Base-by-base conservation (phyloP, 2,113 vertebrate genomes). In the Melozone crissalis region DNA sequence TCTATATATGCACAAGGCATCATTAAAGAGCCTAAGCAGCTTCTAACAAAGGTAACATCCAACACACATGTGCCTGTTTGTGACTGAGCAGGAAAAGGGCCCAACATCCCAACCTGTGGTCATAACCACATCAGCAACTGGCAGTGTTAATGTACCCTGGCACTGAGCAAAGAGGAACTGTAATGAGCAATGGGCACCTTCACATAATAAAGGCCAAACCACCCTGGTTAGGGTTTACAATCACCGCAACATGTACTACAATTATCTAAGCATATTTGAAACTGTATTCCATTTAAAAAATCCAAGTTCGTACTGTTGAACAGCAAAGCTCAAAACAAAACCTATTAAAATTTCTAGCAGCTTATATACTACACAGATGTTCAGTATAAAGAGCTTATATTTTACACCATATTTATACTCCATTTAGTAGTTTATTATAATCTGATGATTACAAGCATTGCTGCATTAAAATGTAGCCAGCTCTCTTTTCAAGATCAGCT, bases 61-160 rank as follows among this genome's bases (percentile, higher is more conserved):
- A 1, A 54, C 11, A 69, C 23, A 88, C 80, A 91, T 55, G 54
- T 84, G 49, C 35, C 23, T 86, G 30, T 51, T 17, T 91, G 73
- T 54, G 91, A 69, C 66, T 31, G 44, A 95, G 61, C 80, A 92
- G 54, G 49, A 87, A 92, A 49, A 94, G 17, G 37, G 81, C 49
- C 44, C 2, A 6, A 57, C 46, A 79, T 71, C 73, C 51, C 46
- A 51, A 7, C 2, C 7, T 75, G 31, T 68, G 26, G 31, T 68
- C 90, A 93, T 54, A 89, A 88, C 73, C 65, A 67, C 90, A 85
- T 10, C 41, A 95, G 78, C 91, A 83, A 69, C 54, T 24, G 67
- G 66, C 61, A 85, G 74, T 46, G 26, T 26, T 81, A 91, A 79
- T 7, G 84, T 67, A 83, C 71, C n/a, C 66, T 5, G 7, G 16